Evolutionary conservation across 2,888 invertebrate species (phyloP).

Genomic region (Phaedon cochleariae): DNA sequence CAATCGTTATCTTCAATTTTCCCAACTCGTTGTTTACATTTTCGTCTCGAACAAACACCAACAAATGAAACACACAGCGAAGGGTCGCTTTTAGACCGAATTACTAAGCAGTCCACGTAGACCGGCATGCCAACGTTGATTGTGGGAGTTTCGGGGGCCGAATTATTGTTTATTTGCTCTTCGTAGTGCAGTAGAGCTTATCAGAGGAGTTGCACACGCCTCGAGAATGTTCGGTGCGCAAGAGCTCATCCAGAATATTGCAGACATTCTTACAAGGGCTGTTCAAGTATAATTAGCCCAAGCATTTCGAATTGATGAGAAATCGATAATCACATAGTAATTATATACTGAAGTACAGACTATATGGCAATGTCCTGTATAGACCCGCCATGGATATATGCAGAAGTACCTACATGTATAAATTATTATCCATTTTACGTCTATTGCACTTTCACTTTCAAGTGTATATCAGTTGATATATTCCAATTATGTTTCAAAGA

Average conservation of each 20-base stretch:
- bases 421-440: no score
- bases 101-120: slow-evolving; percentile 11
- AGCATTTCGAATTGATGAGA: not conserved
- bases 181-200: slow-evolving; percentile 43
- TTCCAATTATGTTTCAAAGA: no score
- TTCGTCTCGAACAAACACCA: not conserved
- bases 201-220: slow-evolving; percentile 51
- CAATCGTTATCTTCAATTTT: not conserved
- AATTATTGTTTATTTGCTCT: slow-evolving; percentile 48
- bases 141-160: slow-evolving; percentile 34
- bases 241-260: not conserved
- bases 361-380: no score
- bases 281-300: not conserved
- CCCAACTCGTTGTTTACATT: not conserved
- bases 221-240: slow-evolving; percentile 20
- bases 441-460: no score
- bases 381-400: no score
- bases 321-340: no score
- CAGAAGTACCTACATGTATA: no score
- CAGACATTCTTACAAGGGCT: not conserved
- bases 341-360: no score
- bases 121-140: slow-evolving; percentile 6
- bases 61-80: slow-evolving; percentile 6
- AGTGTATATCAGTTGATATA: no score
- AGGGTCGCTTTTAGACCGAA: slow-evolving; percentile 8